Conservation (phyloP, 2,797 vertebrate species). For the Pipistrellus pygmaeus region DNA sequence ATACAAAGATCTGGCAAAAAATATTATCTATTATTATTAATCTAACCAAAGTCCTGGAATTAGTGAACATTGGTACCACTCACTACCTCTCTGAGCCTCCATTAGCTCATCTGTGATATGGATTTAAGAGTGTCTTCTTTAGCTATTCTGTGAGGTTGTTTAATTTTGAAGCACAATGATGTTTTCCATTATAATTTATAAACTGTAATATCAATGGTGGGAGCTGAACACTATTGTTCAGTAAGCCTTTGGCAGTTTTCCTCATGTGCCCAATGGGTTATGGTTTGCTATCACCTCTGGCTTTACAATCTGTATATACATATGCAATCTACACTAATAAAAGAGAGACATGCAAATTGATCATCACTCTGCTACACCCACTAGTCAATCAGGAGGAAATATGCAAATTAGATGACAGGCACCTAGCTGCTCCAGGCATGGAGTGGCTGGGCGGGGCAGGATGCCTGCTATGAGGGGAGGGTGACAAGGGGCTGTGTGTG, state of each 20-base stretch:
- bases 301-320: no score
- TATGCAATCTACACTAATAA: background rate
- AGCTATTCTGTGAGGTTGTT: background rate
- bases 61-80: background rate
- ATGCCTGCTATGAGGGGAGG: no score
- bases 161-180: background rate
- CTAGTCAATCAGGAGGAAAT: no score
- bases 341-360: no score
- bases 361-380: no score
- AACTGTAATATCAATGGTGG: background rate
- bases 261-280: background rate
- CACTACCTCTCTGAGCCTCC: background rate
- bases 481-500: no score
- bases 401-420: no score
- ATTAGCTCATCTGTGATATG: background rate
- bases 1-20: background rate
- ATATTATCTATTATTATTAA: background rate
- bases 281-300: background rate
- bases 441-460: no score
- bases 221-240: background rate
- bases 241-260: background rate
- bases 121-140: background rate
- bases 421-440: no score
- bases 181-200: background rate
- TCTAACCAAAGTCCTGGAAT: background rate